phyloP scores from a whole-genome alignment of 2,113 vertebrate species.

The Tyrannus savana region DNA sequence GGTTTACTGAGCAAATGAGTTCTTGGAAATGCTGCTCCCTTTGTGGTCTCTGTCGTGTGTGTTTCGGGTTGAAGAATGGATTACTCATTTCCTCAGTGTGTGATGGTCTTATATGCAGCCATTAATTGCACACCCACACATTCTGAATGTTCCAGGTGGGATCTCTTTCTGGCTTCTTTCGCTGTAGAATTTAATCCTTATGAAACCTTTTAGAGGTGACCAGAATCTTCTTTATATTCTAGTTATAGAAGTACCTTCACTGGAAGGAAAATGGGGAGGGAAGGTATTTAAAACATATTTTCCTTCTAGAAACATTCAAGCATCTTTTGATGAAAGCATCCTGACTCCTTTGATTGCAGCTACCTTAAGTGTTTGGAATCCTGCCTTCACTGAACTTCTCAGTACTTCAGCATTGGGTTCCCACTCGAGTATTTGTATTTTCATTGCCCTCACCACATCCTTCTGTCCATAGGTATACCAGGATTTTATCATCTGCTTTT shows the following conservation, averaged over 20 bases:
- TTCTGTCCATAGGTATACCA: accelerated
- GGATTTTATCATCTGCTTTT: background rate
- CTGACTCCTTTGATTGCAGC: background rate
- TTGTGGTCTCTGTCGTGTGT: background rate
- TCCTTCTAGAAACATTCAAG: background rate
- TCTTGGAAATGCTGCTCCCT: slow-evolving; percentile 4
- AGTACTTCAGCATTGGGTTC: background rate
- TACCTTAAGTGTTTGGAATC: background rate
- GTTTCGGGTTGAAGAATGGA: background rate
- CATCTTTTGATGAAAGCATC: background rate
- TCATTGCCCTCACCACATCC: background rate
- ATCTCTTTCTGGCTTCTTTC: background rate
- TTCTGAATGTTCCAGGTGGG: slow-evolving; percentile 3
- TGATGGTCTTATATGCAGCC: background rate
- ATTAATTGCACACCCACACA: background rate
- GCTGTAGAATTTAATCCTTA: background rate
- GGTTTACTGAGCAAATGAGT: background rate
- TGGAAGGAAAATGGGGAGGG: background rate
- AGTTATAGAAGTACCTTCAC: background rate
- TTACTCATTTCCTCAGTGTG: slow-evolving; percentile 17
- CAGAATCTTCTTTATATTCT: background rate
- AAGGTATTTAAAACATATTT: background rate
- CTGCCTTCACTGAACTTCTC: background rate
- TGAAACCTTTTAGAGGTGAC: background rate
- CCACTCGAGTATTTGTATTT: background rate